A percentile compares a stretch with the other conserved stretches of the same genome.
Evolutionary conservation across 2,113 vertebrate genomes (phyloP).

Genomic region (Oreamnos americanus): DNA sequence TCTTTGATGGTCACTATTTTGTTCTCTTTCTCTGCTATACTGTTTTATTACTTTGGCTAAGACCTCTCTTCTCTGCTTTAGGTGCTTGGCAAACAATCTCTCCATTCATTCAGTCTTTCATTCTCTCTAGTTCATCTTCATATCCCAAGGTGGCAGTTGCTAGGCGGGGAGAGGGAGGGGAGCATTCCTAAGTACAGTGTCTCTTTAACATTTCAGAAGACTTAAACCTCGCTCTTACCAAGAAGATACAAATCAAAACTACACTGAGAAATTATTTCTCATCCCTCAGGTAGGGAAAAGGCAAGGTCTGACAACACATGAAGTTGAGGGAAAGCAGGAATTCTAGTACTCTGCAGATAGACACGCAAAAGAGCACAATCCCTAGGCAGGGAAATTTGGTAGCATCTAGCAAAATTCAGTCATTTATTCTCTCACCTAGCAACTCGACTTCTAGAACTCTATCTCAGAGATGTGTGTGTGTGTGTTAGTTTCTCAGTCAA

Average conservation of each 20-base stretch:
- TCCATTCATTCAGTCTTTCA: neutral
- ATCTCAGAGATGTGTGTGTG: neutral
- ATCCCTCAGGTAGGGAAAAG: neutral
- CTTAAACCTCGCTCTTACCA: neutral
- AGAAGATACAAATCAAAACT: neutral
- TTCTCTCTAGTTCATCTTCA: neutral
- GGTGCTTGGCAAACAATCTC: neutral
- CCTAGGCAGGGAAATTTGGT: neutral
- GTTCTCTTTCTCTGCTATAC: neutral
- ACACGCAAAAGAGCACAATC: neutral
- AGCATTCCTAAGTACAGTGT: neutral
- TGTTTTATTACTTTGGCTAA: neutral
- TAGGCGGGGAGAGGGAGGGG: neutral
- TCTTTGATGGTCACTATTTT: neutral
- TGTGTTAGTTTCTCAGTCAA: neutral
- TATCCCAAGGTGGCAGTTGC: neutral
- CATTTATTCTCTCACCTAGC: neutral
- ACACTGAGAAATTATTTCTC: neutral
- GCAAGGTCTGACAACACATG: neutral
- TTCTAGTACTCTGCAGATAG: neutral
- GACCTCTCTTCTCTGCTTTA: neutral
- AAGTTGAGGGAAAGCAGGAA: neutral
- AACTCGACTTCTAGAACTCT: neutral
- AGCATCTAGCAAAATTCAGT: neutral
- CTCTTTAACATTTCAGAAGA: constrained; percentile 7